Conservation (phyloP, 2,797 vertebrate species). For the Ficedula albicollis region DNA sequence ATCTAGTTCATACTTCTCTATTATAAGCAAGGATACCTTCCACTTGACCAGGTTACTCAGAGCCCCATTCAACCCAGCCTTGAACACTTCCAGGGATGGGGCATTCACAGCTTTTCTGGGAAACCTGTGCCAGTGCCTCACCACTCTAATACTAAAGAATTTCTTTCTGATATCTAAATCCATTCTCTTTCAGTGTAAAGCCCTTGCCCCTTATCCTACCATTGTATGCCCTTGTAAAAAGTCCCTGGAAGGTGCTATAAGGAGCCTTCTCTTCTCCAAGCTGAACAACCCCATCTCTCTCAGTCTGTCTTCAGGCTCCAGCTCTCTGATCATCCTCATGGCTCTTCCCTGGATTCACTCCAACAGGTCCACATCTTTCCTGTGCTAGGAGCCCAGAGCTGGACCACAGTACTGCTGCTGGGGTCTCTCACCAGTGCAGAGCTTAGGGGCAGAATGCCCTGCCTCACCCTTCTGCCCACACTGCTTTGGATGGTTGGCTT, state of each 20-base stretch:
- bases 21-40: background rate
- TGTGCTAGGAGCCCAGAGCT: background rate
- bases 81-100: background rate
- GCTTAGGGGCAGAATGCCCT: background rate
- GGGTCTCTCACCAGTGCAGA: background rate
- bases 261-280: background rate
- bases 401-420: too few species aligned
- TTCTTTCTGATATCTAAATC: background rate
- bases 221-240: background rate
- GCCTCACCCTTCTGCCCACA: fast-evolving
- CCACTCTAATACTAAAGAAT: background rate
- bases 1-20: background rate
- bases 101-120: background rate
- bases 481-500: background rate
- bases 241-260: background rate
- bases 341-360: background rate
- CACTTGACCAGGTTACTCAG: background rate
- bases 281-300: background rate
- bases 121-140: background rate
- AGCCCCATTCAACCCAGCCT: background rate
- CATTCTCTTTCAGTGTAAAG: background rate
- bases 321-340: background rate
- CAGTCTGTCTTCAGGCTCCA: background rate
- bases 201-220: background rate
- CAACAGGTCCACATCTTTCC: background rate